Percentiles rank a stretch among this genome's conserved stretches.
Conservation (phyloP, 2,797 vertebrate genomes). For the Platyrinchus mystaceus region DNA sequence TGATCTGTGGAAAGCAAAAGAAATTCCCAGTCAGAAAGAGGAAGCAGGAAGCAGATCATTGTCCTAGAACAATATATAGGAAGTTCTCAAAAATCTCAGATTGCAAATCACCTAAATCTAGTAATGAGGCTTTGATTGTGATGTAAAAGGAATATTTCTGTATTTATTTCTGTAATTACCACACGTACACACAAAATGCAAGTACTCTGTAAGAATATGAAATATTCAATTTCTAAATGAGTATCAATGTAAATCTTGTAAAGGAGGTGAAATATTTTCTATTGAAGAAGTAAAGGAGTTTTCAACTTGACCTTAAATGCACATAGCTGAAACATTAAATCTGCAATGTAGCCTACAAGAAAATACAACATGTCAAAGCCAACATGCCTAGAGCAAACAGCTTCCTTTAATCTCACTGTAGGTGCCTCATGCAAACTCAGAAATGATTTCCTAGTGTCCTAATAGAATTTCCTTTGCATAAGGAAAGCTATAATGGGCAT, state of each 20-base stretch:
- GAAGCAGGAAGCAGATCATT: not conserved
- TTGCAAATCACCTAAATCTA: not conserved
- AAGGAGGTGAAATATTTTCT: not conserved
- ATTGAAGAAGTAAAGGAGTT: not conserved
- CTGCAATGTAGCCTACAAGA: not conserved
- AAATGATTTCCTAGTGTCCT: not conserved
- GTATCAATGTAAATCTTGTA: not conserved
- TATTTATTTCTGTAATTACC: not conserved
- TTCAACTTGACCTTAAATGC: not conserved
- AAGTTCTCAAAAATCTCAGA: slow-evolving; percentile 7
- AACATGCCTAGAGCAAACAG: not conserved
- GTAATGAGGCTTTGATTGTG: not conserved
- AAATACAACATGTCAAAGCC: not conserved
- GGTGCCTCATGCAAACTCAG: not conserved
- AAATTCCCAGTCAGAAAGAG: not conserved
- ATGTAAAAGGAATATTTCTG: not conserved
- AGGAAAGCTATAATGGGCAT: not conserved
- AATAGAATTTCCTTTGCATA: not conserved
- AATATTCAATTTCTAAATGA: not conserved
- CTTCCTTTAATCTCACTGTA: not conserved
- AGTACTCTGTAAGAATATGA: not conserved
- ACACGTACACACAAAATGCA: not conserved
- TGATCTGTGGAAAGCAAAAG: not conserved
- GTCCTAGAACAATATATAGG: not conserved
- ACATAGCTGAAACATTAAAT: not conserved